Conservation (phyloP, 64 coral and sea anemone genomes). For the Montipora capricornis region DNA sequence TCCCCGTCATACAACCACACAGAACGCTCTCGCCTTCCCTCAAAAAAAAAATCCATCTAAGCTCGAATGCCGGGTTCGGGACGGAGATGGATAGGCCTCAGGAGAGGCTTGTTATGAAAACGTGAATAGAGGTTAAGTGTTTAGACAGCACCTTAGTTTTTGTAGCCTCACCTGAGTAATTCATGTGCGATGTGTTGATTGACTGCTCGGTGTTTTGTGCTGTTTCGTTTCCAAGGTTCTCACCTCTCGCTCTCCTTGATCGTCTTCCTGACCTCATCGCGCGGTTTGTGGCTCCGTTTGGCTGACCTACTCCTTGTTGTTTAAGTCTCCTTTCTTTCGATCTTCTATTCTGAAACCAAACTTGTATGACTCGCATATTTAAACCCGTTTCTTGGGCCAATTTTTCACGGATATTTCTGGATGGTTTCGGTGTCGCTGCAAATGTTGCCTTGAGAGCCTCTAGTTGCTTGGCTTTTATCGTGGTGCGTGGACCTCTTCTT, state of each 20-base stretch:
- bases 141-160: background rate
- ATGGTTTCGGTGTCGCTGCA: slow-evolving; percentile 96
- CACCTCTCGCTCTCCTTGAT: slow-evolving; percentile 61
- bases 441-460: slow-evolving; percentile 95
- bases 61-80: background rate
- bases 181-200: slow-evolving; percentile 76
- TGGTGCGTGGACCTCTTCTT: slow-evolving; percentile 92
- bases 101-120: background rate
- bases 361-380: slow-evolving; percentile 99
- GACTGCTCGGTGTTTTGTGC: slow-evolving; percentile 71
- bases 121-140: background rate
- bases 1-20: background rate
- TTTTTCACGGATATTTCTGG: slow-evolving; percentile 95
- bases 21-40: background rate
- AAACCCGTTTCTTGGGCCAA: slow-evolving; percentile 95
- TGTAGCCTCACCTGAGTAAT: slow-evolving; percentile 38
- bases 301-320: slow-evolving; percentile 74
- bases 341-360: slow-evolving; percentile 99
- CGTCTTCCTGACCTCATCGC: slow-evolving; percentile 55
- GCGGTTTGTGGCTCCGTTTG: slow-evolving; percentile 58
- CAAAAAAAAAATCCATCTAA: background rate
- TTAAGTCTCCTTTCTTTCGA: slow-evolving; percentile 97
- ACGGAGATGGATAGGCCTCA: background rate
- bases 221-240: slow-evolving; percentile 68
- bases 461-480: slow-evolving; percentile 99